phyloP scores from a whole-genome alignment of 2,113 vertebrate genomes.

The Prochilodus magdalenae region DNA sequence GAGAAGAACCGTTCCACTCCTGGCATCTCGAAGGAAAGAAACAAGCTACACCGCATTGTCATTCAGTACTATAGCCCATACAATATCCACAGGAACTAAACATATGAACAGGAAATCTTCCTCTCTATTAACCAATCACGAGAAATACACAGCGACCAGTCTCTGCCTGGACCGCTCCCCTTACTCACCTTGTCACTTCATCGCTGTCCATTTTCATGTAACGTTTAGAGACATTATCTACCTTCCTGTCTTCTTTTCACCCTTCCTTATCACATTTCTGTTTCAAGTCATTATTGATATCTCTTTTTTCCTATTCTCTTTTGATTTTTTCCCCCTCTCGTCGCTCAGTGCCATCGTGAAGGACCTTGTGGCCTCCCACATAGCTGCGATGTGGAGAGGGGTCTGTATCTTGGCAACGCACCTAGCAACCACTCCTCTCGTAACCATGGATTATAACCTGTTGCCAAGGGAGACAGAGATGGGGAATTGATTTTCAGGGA shows the following conservation, averaged over 20 bases:
- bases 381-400: conserved; percentile 70
- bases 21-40: neutral
- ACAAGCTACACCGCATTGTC: neutral
- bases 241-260: conserved; percentile 60
- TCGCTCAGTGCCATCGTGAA: conserved; percentile 70
- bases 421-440: conserved; percentile 80
- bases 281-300: conserved; percentile 3
- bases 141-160: neutral
- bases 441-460: conserved; percentile 85
- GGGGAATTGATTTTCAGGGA: conserved; percentile 78
- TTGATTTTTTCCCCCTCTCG: conserved; percentile 62
- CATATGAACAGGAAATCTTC: neutral
- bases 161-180: neutral
- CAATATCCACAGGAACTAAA: neutral
- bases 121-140: neutral
- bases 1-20: no score
- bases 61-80: neutral
- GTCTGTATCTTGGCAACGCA: conserved; percentile 82
- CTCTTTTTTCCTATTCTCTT: neutral
- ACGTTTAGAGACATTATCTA: conserved; percentile 54
- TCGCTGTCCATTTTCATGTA: conserved; percentile 38
- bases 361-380: conserved; percentile 78
- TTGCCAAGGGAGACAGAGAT: conserved; percentile 84
- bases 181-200: neutral
- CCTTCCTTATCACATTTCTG: conserved; percentile 47